phyloP scores from a whole-genome alignment of 2,797 vertebrate genomes.

The Crax fasciolata region DNA sequence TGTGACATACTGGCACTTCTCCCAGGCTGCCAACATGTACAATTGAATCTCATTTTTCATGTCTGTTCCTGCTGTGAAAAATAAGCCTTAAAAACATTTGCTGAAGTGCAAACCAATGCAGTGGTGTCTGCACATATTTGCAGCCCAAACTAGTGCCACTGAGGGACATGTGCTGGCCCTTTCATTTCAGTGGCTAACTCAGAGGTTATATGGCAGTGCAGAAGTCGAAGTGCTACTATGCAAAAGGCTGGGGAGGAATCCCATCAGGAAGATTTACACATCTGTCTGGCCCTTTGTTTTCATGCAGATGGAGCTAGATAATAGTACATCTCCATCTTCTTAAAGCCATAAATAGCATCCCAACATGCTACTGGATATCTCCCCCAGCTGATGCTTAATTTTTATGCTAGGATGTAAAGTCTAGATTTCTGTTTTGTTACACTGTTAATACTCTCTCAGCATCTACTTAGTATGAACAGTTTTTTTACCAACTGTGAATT shows the following conservation, averaged over 20 bases:
- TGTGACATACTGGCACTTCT: constrained; percentile 29
- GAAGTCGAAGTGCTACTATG: constrained; percentile 15
- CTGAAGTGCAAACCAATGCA: not conserved
- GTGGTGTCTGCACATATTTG: not conserved
- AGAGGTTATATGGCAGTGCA: not conserved
- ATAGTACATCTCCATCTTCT: not conserved
- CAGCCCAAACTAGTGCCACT: not conserved
- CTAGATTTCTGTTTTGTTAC: not conserved
- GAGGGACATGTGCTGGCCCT: not conserved
- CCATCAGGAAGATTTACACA: constrained; percentile 1
- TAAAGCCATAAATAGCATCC: not conserved
- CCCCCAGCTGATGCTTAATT: not conserved
- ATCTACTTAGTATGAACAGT: not conserved
- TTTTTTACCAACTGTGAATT: not conserved
- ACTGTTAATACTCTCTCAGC: not conserved
- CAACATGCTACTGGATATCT: not conserved
- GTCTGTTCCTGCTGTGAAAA: constrained; percentile 20
- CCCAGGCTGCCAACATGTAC: constrained; percentile 8
- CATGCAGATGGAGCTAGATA: not conserved
- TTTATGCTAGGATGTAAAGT: not conserved
- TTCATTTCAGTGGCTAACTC: not conserved
- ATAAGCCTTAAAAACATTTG: constrained; percentile 29
- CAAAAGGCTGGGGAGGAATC: not conserved
- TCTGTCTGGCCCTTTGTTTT: not conserved
- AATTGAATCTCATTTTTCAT: constrained; percentile 29